Evolutionary conservation across 2,888 invertebrate species (phyloP).

Genomic region (Fabriciana adippe): DNA sequence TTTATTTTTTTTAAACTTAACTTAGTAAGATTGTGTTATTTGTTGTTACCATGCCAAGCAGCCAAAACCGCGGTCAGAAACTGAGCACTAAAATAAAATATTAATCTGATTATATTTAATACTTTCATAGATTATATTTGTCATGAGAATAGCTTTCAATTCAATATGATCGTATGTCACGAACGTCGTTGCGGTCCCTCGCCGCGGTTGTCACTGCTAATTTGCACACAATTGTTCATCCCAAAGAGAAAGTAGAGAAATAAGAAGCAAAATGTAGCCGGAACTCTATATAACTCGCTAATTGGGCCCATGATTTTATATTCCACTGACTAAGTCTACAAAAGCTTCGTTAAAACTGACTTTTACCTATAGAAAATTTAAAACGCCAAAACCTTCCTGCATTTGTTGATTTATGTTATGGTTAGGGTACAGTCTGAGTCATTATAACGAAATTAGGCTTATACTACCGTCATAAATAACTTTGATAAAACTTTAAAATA

Average conservation of each 20-base stretch:
- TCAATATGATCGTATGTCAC: constrained; percentile 51
- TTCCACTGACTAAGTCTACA: constrained; percentile 33
- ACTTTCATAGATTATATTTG: not conserved
- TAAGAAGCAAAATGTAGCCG: constrained; percentile 67
- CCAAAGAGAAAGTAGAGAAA: constrained; percentile 69
- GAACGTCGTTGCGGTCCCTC: constrained; percentile 52
- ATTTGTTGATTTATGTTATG: constrained; percentile 26
- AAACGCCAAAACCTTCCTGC: not conserved
- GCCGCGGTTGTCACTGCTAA: constrained; percentile 72
- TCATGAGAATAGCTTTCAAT: not conserved
- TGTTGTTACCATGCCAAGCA: too few species aligned
- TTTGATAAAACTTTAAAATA: constrained; percentile 5
- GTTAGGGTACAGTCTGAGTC: constrained; percentile 8
- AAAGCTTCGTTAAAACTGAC: constrained; percentile 35
- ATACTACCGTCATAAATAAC: constrained; percentile 3
- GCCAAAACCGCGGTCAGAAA: too few species aligned
- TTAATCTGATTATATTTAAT: not conserved
- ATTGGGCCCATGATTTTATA: constrained; percentile 51
- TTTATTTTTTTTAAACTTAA: too few species aligned
- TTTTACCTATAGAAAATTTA: constrained; percentile 24
- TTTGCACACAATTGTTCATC: constrained; percentile 79
- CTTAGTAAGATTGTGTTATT: too few species aligned
- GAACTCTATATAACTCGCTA: constrained; percentile 66
- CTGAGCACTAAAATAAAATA: too few species aligned
- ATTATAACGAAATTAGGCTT: constrained; percentile 19